These are phyloP conservation scores for Coenonympha arcania DNA, from an alignment of 2,888 invertebrate genomes.

Conservation along the genomic window DNA sequence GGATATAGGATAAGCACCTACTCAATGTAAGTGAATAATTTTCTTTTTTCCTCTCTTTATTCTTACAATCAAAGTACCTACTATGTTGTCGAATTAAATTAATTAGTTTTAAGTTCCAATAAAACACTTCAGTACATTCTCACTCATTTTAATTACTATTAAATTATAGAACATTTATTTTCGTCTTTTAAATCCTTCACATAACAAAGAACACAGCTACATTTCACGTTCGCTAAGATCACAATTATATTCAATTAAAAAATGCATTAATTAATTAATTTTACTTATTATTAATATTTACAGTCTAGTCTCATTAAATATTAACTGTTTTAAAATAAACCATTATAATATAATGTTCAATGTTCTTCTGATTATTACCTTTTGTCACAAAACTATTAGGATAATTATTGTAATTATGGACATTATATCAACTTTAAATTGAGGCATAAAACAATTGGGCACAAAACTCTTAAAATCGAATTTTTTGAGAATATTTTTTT, in stretches of 20 bases:
- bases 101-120: no score
- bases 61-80: no score
- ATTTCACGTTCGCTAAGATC: constrained; percentile 57
- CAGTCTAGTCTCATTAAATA: constrained; percentile 47
- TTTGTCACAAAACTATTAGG: no score
- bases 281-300: constrained; percentile 65
- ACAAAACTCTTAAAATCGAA: no score
- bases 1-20: no score
- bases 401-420: no score
- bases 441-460: no score
- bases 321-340: constrained; percentile 35
- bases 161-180: constrained; percentile 53
- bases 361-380: background rate
- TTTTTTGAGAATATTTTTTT: no score
- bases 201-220: constrained; percentile 26
- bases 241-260: constrained; percentile 57
- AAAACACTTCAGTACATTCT: constrained; percentile 39
- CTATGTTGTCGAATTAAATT: no score
- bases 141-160: constrained; percentile 60
- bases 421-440: no score
- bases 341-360: constrained; percentile 8
- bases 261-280: constrained; percentile 38
- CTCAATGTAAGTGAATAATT: no score
- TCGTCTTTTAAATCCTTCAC: constrained; percentile 32
- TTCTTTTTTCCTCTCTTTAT: no score